These are phyloP conservation scores for Elgaria multicarinata DNA, from an alignment of 2,113 vertebrate species.

Conservation along the genomic window DNA sequence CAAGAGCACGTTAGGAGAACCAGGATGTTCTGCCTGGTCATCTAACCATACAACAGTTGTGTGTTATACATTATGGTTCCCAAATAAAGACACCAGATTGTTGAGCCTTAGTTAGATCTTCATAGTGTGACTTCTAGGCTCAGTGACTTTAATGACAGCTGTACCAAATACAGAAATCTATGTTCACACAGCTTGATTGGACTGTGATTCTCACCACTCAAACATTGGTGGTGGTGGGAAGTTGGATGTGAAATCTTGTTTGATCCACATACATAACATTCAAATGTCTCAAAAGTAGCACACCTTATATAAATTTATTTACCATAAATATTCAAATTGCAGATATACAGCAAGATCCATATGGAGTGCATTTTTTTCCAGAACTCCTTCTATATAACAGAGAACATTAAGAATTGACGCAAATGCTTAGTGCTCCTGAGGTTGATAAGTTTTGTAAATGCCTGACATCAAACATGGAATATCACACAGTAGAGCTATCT, in stretches of 20 bases:
- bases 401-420: conserved; percentile 29
- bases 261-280: too few species aligned
- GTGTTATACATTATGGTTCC: neutral
- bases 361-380: neutral
- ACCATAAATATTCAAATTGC: neutral
- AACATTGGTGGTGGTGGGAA: too few species aligned
- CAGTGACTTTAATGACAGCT: neutral
- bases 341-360: neutral
- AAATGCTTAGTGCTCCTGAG: conserved; percentile 35
- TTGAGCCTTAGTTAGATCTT: neutral
- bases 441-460: conserved; percentile 13
- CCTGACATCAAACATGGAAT: neutral
- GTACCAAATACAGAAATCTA: neutral
- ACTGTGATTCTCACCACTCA: too few species aligned
- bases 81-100: neutral
- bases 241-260: too few species aligned
- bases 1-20: neutral
- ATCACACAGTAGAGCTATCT: neutral
- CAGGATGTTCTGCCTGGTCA: neutral
- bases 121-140: neutral
- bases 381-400: neutral
- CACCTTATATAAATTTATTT: neutral
- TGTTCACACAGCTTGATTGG: neutral
- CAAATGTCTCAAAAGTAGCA: neutral
- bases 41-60: neutral